Base-by-base conservation (phyloP, 1,140 invertebrate species). In the Cecropterus lyciades region DNA sequence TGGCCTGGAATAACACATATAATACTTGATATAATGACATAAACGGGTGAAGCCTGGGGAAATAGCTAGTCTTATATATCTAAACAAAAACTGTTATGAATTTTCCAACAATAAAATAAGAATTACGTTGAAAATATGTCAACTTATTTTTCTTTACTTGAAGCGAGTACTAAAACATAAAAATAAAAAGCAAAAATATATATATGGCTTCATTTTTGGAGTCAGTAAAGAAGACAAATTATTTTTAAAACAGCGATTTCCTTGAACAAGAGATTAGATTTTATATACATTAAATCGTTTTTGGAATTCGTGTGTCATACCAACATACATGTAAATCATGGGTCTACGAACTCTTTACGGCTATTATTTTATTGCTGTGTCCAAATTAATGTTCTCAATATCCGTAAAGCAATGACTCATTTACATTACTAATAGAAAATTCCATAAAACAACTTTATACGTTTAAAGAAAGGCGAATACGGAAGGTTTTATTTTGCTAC, bases 321-420 rank as follows among this genome's bases (percentile, higher is more conserved):
- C 15, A 63, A 52, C 59, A 63, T 43, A 52, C 33, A 27, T 15
- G 59, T 63, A 63, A 63, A 63, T 63, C 46, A 52, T 63, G 59
- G 59, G 59, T 63, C 59, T 63, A 51, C 48, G 59, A 62, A 62
- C 59, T 62, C 59, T 62, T 62, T 62, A 62, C 59, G 46, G 59
- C 46, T 51, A 62, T 62, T 62, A 62, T 62, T 62, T 62, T 62
- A 62, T 62, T 62, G 59, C 59, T 62, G 33, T 62, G 46, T 62
- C 59, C 46, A 62, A 62, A 62, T 20, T 62, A 62, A 62, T 62
- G 59, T 24, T 51, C 59, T 40, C 59, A 51, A 62, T 62, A 62
- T 62, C 59, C 59, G 59, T 62, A 42, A 40, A 51, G 57, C 45
- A 62, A 62, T 62, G 59, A 62, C 59, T 62, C 59, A 62, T 62